Evolutionary conservation across 2,113 vertebrate species (phyloP).

Genomic region (Pao palembangensis): DNA sequence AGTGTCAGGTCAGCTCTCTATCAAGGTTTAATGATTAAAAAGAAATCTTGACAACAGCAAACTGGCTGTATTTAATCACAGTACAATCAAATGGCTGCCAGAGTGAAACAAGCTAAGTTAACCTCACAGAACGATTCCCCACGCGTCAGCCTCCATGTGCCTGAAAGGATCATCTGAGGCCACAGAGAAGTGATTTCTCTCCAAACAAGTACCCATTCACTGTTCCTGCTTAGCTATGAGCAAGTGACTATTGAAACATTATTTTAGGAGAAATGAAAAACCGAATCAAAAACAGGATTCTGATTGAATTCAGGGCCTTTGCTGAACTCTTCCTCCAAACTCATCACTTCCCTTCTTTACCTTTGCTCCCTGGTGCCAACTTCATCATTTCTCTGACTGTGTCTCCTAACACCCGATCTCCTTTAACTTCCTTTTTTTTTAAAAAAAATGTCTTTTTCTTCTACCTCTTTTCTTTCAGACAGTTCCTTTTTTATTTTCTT

Average conservation of each 20-base stretch:
- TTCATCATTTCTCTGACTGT: constrained; percentile 41
- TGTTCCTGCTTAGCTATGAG: constrained; percentile 42
- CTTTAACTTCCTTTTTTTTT: constrained; percentile 16
- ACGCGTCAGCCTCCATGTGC: constrained; percentile 19
- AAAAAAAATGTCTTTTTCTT: constrained; percentile 9
- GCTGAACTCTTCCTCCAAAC: constrained; percentile 61
- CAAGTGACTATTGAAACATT: constrained; percentile 49
- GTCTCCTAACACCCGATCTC: constrained; percentile 36
- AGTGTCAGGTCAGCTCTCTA: no score
- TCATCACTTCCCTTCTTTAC: constrained; percentile 55
- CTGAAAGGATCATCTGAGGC: constrained; percentile 40
- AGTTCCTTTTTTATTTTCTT: not conserved
- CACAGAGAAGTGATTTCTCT: constrained; percentile 45
- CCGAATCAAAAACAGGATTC: constrained; percentile 50
- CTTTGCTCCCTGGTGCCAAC: constrained; percentile 56
- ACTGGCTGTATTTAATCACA: not conserved
- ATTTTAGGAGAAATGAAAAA: constrained; percentile 59
- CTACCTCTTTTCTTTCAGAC: constrained; percentile 15
- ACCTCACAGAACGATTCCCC: constrained; percentile 11
- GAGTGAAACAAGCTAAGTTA: constrained; percentile 38
- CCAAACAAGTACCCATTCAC: constrained; percentile 36
- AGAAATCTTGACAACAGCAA: not conserved
- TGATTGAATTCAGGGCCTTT: constrained; percentile 63
- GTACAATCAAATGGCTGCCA: not conserved
- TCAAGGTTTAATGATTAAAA: no score